Base-by-base conservation (phyloP, 2,797 vertebrate genomes). In the Pantherophis vulpinus region DNA sequence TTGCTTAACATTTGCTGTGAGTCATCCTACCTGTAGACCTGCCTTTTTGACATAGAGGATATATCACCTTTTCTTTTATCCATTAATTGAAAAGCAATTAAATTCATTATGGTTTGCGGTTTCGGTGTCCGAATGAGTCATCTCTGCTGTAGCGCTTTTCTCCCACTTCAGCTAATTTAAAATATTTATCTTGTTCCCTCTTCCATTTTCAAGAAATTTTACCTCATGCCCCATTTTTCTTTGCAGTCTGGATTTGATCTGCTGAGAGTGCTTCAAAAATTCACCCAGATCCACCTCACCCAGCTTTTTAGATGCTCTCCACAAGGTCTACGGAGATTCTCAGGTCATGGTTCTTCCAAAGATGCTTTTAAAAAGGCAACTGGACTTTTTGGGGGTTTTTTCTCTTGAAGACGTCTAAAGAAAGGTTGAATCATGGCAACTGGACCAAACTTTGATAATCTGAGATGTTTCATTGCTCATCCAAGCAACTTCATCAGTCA, bases 31-130 rank as follows among this genome's bases (percentile, higher is more conserved):
- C 74, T 83, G 9, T 4, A 88, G n/a, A 93, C n/a, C 14, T 92
- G 87, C 87, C 90, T 94, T 91, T 11, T 29, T 92, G 79, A 56
- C 37, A 11, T 10, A 51, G 12, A 60, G n/a, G 90, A 92, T 27
- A 58, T 90, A 66, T 91, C n/a, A 47, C 3, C 3, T 83, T 42
- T 87, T 16, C 47, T 37, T 92, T 91, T 11, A 87, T 2, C 20
- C 1, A 91, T 42, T 94, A 94, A 93, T 61, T 86, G 3, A 51
- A 94, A 94, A 12, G 4, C 7, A 93, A 92, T 94, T 93, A 66
- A 16, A 89, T 91, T 91, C 58, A 83, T 93, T 20, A 56, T 4
- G 60, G 27, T 88, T 93, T 94, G 91, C 29, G 90, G 1, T 51
- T 4, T n/a, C 93, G 9, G 16, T 86, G 4, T 37, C 51, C 56